Conservation (phyloP, 1,140 invertebrate genomes). For the Triops longicaudatus region DNA sequence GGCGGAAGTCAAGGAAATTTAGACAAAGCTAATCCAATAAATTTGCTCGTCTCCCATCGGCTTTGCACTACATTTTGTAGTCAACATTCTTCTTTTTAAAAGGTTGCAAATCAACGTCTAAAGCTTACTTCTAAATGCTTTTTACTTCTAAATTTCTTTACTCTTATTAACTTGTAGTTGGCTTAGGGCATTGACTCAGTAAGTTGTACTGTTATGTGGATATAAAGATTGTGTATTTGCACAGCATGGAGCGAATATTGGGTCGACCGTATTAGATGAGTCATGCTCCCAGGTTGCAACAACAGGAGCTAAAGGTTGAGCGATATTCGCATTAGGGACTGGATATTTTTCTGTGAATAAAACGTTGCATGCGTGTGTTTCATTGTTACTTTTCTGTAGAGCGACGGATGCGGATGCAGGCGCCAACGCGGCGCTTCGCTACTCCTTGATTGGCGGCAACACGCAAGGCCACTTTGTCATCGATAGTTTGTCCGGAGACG, state of each 20-base stretch:
- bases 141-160: no score
- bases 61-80: no score
- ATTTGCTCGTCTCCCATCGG: no score
- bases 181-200: no score
- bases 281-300: not conserved
- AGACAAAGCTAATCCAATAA: no score
- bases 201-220: no score
- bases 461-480: conserved; percentile 87
- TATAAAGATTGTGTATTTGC: not conserved
- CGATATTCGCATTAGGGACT: not conserved
- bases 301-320: not conserved
- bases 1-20: no score
- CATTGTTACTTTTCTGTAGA: conserved; percentile 37
- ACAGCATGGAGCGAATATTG: not conserved
- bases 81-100: no score
- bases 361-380: conserved; percentile 4
- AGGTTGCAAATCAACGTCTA: no score
- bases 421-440: conserved; percentile 80
- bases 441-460: conserved; percentile 90
- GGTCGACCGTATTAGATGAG: not conserved
- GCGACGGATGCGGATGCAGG: conserved; percentile 85
- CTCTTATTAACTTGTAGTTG: no score
- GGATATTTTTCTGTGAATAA: conserved; percentile 13
- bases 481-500: conserved; percentile 81
- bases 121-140: no score